Percentiles rank a stretch among this genome's conserved stretches.
Conservation (phyloP, 1,140 invertebrate genomes). For the Drosophila melanica region DNA sequence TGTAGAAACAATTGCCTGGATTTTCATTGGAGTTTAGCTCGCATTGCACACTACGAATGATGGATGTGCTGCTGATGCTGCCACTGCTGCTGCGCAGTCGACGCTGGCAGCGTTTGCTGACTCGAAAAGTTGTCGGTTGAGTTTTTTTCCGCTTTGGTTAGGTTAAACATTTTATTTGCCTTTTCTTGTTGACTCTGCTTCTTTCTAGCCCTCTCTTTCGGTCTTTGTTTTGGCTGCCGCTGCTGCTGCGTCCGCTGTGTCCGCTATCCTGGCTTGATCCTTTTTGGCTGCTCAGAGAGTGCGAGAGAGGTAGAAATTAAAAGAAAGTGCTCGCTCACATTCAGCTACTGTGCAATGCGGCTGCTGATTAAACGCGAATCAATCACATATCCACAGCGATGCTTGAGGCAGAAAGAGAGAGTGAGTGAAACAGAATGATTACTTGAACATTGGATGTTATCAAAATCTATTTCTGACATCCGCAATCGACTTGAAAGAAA, state of each 20-base stretch:
- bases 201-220: conserved; percentile 6
- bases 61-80: conserved; percentile 38
- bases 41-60: conserved; percentile 42
- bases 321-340: conserved; percentile 14
- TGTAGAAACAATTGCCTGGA: conserved; percentile 43
- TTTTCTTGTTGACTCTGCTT: conserved; percentile 27
- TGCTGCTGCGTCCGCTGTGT: neutral
- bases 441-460: no score
- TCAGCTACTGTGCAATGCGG: neutral
- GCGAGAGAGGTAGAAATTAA: neutral
- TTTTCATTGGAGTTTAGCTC: conserved; percentile 37
- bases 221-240: neutral
- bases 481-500: no score
- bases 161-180: conserved; percentile 52
- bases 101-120: conserved; percentile 32
- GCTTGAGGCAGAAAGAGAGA: neutral
- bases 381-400: conserved; percentile 2
- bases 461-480: no score
- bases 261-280: conserved; percentile 30
- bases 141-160: conserved; percentile 43
- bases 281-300: neutral
- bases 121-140: conserved; percentile 56
- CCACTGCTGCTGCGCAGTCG: conserved; percentile 5
- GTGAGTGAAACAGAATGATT: no score
- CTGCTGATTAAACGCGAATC: conserved; percentile 12